Conservation (phyloP, 2,113 vertebrate genomes). For the Riparia riparia region DNA sequence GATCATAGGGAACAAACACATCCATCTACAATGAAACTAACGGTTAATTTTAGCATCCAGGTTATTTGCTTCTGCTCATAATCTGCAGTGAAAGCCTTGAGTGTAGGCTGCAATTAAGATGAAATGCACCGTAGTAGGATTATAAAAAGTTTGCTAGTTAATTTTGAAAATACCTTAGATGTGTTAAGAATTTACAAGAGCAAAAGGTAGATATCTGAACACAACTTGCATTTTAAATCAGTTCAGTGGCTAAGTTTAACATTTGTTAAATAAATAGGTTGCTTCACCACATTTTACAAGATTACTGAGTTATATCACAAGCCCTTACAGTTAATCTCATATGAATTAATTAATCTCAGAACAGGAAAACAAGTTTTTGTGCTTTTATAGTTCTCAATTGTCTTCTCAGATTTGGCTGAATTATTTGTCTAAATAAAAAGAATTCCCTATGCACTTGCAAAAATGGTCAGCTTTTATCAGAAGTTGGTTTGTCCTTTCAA, state of each 20-base stretch:
- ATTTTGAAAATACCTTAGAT: not conserved
- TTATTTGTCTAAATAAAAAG: conserved; percentile 3
- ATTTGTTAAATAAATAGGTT: not conserved
- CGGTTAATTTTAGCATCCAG: not conserved
- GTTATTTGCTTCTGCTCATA: not conserved
- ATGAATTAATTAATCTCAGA: not conserved
- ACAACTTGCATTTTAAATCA: not conserved
- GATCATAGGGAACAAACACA: not conserved
- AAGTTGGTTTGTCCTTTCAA: conserved; percentile 43
- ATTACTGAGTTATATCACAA: not conserved
- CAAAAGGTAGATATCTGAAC: not conserved
- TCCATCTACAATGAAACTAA: not conserved
- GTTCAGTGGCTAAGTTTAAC: not conserved
- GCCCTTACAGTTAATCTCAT: not conserved
- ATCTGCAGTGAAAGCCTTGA: not conserved
- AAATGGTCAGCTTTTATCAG: conserved; percentile 19
- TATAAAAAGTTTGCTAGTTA: not conserved
- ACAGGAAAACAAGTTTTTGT: not conserved
- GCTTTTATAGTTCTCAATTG: not conserved
- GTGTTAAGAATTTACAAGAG: not conserved
- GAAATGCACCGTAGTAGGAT: not conserved
- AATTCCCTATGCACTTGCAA: not conserved
- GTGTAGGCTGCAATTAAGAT: not conserved
- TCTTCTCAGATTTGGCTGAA: not conserved
- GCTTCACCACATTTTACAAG: not conserved